These are phyloP conservation scores for Characodon lateralis DNA, from an alignment of 2,797 vertebrate species.

Conservation along the genomic window DNA sequence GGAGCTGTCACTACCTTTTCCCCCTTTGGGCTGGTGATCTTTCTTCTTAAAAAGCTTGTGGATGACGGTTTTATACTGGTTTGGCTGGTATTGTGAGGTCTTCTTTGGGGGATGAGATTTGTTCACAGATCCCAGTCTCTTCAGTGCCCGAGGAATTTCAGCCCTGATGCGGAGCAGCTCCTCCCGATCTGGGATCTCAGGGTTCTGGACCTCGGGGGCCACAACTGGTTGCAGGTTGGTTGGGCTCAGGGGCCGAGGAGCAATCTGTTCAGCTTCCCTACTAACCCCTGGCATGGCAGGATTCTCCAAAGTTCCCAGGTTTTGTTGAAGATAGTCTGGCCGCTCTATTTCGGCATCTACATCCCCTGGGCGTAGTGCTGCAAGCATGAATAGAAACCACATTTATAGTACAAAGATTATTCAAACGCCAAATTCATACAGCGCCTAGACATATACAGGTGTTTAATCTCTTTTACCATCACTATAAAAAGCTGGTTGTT, in stretches of 20 bases:
- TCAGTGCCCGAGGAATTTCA: slow-evolving; percentile 89
- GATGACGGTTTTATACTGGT: slow-evolving; percentile 89
- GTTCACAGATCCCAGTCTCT: slow-evolving; percentile 86
- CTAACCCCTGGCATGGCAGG: background rate
- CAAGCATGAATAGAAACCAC: slow-evolving; percentile 20
- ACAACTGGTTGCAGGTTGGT: slow-evolving; percentile 89
- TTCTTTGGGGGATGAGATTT: slow-evolving; percentile 62
- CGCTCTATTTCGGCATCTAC: slow-evolving; percentile 78
- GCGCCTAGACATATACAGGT: background rate
- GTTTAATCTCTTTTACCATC: slow-evolving; percentile 70
- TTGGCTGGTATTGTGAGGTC: slow-evolving; percentile 77
- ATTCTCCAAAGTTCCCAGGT: slow-evolving; percentile 27
- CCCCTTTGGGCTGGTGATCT: slow-evolving; percentile 32
- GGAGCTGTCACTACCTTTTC: slow-evolving; percentile 68
- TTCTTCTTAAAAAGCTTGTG: slow-evolving; percentile 83
- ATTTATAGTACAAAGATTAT: background rate
- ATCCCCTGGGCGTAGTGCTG: slow-evolving; percentile 72
- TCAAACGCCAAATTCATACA: background rate
- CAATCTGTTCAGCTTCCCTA: background rate
- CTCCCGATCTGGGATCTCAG: slow-evolving; percentile 75
- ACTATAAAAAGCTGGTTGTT: slow-evolving; percentile 65
- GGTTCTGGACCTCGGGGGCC: slow-evolving; percentile 81
- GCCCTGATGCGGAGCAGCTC: slow-evolving; percentile 84
- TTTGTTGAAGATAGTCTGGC: slow-evolving; percentile 44
- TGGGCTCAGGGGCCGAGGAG: slow-evolving; percentile 88